These are phyloP conservation scores for Pantherophis vulpinus DNA, from an alignment of 2,797 vertebrate genomes.

Conservation along the genomic window DNA sequence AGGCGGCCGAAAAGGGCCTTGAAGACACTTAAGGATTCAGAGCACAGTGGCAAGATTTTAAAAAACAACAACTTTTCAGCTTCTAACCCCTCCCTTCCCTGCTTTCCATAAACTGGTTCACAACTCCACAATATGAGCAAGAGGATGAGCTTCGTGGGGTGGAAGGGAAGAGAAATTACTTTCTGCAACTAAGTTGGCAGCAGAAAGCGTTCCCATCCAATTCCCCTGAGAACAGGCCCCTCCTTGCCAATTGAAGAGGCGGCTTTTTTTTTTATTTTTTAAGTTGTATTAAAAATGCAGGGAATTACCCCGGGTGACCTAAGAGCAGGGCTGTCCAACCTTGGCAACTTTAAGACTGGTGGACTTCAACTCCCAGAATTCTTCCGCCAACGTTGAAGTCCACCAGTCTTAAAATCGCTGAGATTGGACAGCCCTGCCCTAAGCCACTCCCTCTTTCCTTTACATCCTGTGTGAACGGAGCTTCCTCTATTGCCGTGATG, in stretches of 20 bases:
- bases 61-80: neutral
- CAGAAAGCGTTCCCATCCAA: neutral
- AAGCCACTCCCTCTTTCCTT: neutral
- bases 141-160: neutral
- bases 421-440: neutral
- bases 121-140: neutral
- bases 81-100: too few species aligned
- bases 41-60: neutral
- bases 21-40: neutral
- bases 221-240: neutral
- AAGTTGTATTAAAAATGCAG: neutral
- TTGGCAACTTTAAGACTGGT: neutral
- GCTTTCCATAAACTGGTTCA: neutral
- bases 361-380: neutral
- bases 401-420: neutral
- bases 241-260: neutral
- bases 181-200: neutral
- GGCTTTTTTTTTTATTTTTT: neutral
- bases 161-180: neutral
- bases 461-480: neutral
- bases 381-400: neutral
- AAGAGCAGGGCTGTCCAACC: neutral
- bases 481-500: neutral
- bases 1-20: neutral
- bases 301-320: neutral